Conservation (phyloP, 2,888 invertebrate species). For the Conistra vaccinii region DNA sequence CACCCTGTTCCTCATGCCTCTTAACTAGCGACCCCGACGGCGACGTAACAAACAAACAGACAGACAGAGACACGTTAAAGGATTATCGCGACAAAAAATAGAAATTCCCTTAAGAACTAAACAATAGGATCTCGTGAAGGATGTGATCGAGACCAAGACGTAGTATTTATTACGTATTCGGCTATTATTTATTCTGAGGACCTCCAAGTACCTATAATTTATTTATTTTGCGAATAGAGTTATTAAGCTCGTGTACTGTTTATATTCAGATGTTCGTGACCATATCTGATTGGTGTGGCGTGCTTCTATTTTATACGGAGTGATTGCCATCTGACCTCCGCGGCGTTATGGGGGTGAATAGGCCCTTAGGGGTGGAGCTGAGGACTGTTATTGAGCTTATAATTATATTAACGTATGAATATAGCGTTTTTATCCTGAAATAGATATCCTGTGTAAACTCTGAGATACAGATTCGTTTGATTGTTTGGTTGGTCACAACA, state of each 20-base stretch:
- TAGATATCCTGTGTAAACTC: background rate
- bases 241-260: constrained; percentile 38
- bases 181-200: background rate
- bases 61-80: background rate
- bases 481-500: background rate
- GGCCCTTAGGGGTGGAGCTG: constrained; percentile 21
- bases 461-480: background rate
- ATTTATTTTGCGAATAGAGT: constrained; percentile 55
- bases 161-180: background rate
- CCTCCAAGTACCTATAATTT: background rate
- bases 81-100: constrained; percentile 11
- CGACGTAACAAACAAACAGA: background rate
- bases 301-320: constrained; percentile 54
- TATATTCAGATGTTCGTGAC: constrained; percentile 55
- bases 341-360: constrained; percentile 33
- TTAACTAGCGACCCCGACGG: no score
- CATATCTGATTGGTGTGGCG: constrained; percentile 59
- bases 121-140: constrained; percentile 36
- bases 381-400: constrained; percentile 29
- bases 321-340: constrained; percentile 58
- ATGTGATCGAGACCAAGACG: constrained; percentile 32
- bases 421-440: background rate
- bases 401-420: background rate
- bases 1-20: no score
- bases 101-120: constrained; percentile 29